Base-by-base conservation (phyloP, 2,797 vertebrate species). In the Macropus fuliginosus region DNA sequence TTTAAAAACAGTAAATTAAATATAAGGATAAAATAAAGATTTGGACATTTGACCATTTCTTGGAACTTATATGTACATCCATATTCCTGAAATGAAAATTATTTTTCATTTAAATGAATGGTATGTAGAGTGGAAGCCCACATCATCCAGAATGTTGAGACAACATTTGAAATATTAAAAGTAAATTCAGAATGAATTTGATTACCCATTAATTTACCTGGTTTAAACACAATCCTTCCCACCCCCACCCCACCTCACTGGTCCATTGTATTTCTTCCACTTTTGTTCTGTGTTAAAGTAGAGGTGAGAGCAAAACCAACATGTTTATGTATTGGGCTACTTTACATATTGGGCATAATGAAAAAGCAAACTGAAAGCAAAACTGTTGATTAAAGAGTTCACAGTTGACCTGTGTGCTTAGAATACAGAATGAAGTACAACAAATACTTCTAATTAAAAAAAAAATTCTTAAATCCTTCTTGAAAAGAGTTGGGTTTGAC, bases 181-280 rank as follows among this genome's bases (percentile, higher is more conserved):
- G 92, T 97, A 3, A 24, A 87, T 95, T 97, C 96, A 96, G 95
- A 92, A 34, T 96, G 91, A 93, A 50, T 93, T 97, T 97, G 96
- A 92, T 97, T 59, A 4, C 87, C 94, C 92, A 0, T 3, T 95
- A 94, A 96, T 56, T 14, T 91, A 93, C 3, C 3, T 81, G 40
- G 91, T 95, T 93, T 0, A 46, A 96, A 93, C 56, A 95, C 74
- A 66, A 89, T 1, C 55, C 55, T 18, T 94, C 5, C 40, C 52
- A 52, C 52, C n/a, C n/a, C n/a, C 66, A 96, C 90, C 90, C 24
- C 0, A 31, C 94, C 27, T 81, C n/a, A 81, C 40, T 81, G 96
- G 27, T 95, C 52, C 31, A 95, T 97, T 96, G 24, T 54, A 93
- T 0, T 95, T 97, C 66, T 52, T 97, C 5, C 40, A 1, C 31